Conservation (phyloP, 2,797 vertebrate genomes). For the Limnodromus scolopaceus region DNA sequence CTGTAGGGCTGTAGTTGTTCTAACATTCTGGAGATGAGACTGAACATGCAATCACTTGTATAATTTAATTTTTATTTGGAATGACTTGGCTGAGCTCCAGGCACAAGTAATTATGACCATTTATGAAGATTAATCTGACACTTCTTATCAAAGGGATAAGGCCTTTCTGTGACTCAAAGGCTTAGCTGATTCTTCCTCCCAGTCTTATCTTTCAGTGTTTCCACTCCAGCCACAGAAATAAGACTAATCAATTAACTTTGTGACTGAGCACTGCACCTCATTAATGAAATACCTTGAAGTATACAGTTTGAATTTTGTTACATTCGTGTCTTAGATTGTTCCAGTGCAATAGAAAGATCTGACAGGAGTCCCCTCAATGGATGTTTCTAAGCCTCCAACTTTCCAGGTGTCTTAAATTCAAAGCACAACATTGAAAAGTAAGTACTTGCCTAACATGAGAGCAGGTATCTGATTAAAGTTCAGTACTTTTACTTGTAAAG, state of each 20-base stretch:
- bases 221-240: neutral
- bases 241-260: constrained; percentile 55
- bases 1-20: neutral
- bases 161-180: neutral
- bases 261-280: constrained; percentile 29
- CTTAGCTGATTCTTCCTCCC: neutral
- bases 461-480: neutral
- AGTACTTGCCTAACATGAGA: neutral
- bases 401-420: neutral
- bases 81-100: constrained; percentile 30
- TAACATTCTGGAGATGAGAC: neutral
- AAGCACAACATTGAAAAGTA: neutral
- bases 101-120: constrained; percentile 39
- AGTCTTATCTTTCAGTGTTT: neutral
- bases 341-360: neutral
- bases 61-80: neutral
- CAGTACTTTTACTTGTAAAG: neutral
- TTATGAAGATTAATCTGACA: constrained; percentile 56
- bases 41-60: neutral
- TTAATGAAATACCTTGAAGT: constrained; percentile 26
- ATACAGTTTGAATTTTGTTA: neutral
- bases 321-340: neutral
- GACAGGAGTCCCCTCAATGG: neutral
- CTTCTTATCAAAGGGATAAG: constrained; percentile 12
- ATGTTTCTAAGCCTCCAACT: neutral